These are phyloP conservation scores for Drosophila ironensis DNA, from an alignment of 1,140 invertebrate genomes.

Conservation along the genomic window DNA sequence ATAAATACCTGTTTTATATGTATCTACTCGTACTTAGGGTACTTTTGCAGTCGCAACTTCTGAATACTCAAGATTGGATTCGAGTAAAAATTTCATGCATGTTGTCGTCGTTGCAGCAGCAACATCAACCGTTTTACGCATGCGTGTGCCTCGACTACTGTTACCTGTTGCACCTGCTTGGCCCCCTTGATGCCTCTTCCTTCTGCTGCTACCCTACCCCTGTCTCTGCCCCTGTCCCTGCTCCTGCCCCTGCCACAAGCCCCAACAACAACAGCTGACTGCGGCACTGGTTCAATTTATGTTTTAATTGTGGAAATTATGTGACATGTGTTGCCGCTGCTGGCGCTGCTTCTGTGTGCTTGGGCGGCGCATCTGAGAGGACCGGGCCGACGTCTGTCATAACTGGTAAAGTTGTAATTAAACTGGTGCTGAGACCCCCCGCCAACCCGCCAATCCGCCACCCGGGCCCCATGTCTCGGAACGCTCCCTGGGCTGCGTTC, in stretches of 20 bases:
- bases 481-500: conserved; percentile 29
- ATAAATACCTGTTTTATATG: too few relatives aligned
- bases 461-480: neutral
- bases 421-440: conserved; percentile 46
- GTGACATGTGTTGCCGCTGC: conserved; percentile 62
- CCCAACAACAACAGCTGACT: conserved; percentile 22
- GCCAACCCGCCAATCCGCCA: neutral
- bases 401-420: conserved; percentile 76
- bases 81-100: conserved; percentile 60
- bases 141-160: conserved; percentile 56
- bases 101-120: conserved; percentile 38
- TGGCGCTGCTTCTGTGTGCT: conserved; percentile 23
- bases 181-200: neutral
- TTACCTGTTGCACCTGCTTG: conserved; percentile 56
- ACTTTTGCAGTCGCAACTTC: too few relatives aligned
- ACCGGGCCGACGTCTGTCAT: conserved; percentile 58
- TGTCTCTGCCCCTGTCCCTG: neutral
- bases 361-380: conserved; percentile 33
- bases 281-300: conserved; percentile 67
- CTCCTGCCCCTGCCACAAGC: neutral
- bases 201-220: too few relatives aligned
- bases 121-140: conserved; percentile 74
- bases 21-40: neutral
- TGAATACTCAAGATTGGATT: conserved; percentile 9
- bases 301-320: conserved; percentile 79